Evolutionary conservation across 2,888 invertebrate genomes (phyloP).

Genomic region (Elmis aenea): DNA sequence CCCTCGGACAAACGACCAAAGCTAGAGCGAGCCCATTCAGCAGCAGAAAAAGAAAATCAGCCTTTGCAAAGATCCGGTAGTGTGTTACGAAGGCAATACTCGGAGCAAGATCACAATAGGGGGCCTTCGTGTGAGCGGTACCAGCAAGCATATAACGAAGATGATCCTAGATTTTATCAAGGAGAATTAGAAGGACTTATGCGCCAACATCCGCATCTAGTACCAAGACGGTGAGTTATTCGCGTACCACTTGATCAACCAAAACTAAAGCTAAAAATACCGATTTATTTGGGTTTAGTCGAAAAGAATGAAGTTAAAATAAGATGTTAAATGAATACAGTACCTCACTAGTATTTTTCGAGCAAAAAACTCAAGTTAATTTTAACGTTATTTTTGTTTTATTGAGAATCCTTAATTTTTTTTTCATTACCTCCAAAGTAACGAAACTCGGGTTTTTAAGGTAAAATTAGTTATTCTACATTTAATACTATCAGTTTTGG

Average conservation of each 20-base stretch:
- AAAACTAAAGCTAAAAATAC: too few species aligned
- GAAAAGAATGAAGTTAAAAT: too few species aligned
- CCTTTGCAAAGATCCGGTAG: constrained; percentile 73
- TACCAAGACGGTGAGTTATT: constrained; percentile 55
- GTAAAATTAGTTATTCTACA: too few species aligned
- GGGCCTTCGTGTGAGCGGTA: constrained; percentile 43
- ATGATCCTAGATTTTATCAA: constrained; percentile 61
- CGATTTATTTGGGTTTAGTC: too few species aligned
- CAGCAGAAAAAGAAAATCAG: constrained; percentile 81
- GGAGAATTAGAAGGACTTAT: constrained; percentile 78
- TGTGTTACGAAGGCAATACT: constrained; percentile 75
- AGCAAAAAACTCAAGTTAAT: too few species aligned
- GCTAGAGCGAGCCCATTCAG: constrained; percentile 79
- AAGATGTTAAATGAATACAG: too few species aligned
- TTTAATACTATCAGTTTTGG: too few species aligned
- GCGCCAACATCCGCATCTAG: constrained; percentile 71
- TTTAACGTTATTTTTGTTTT: too few species aligned
- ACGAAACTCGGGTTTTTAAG: too few species aligned
- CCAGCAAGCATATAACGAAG: constrained; percentile 53
- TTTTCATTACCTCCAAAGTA: too few species aligned
- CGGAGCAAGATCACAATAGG: constrained; percentile 64
- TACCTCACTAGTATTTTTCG: too few species aligned
- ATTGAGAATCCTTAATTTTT: too few species aligned
- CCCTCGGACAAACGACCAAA: constrained; percentile 76
- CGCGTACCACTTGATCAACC: neutral